Evolutionary conservation across 1,140 invertebrate species (phyloP), one percentile per base, ranked within the genome.

Genomic region (Mamestra configurata): DNA sequence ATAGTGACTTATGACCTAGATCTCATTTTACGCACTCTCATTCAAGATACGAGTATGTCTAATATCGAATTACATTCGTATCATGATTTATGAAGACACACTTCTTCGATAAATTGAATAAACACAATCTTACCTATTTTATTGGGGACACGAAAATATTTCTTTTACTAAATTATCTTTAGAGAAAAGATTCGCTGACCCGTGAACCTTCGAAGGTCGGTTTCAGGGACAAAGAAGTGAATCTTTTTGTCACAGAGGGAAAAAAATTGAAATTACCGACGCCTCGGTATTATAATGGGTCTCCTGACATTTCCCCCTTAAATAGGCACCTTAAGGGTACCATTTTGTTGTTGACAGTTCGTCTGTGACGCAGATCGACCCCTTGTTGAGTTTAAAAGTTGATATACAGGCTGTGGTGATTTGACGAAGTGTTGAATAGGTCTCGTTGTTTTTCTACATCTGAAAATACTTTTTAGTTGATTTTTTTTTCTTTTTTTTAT

Each of bases 201-300:
- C 72, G 73, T 77, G 66, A 77, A 53, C 27, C 35, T 61, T 61
- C 11, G 43, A 81, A 77, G 79, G 73, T 76, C 64, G 55, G 40
- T 78, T 72, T 81, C 20, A 59, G 68, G 55, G 53, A 77, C 72
- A 79, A 79, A 53, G 70, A 70, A 57, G 24, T n/a, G 40, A 49
- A 64, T 68, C 46, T 77, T 68, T 77, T 37, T 35, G 31, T 66
- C n/a, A 66, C 11, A 27, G 22, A 35, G 49, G n/a, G 51, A 46
- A 68, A 81, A n/a, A 77, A 46, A 75, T 59, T 73, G 64, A 77
- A 81, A 77, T 81, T 72, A 77, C 79, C n/a, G 53, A 49, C 79
- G 72, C 72, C 61, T 59, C 59, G 15, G 70, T 53, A 73, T 35
- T 72, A 71, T 79, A 53, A 71, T 53, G 64, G 57, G 7, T 51